Conservation (phyloP, 2,888 invertebrate genomes). For the Vannuccia rotundouncinata region DNA sequence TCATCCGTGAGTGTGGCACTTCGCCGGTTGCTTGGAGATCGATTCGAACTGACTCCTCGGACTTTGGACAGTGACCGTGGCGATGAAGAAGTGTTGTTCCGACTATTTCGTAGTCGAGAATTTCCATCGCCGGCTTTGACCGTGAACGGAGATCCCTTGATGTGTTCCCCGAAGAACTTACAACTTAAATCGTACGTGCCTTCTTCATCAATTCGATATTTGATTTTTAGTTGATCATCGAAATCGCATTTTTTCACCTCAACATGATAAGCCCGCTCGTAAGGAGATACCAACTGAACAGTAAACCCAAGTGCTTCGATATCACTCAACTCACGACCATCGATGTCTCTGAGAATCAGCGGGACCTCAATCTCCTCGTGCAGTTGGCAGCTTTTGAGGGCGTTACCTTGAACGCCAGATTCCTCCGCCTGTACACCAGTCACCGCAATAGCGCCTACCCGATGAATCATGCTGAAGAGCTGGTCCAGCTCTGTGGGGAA, state of each 20-base stretch:
- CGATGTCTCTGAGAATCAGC: neutral
- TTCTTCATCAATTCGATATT: conserved; percentile 41
- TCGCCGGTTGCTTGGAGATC: neutral
- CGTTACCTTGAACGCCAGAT: neutral
- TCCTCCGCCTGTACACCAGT: conserved; percentile 32
- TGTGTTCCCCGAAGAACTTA: conserved; percentile 55
- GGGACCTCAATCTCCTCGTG: neutral
- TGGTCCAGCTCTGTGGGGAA: conserved; percentile 37
- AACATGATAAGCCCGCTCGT: conserved; percentile 13
- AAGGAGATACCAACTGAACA: conserved; percentile 22
- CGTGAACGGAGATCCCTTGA: conserved; percentile 56
- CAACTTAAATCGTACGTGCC: conserved; percentile 55
- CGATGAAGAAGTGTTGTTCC: neutral
- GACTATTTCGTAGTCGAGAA: conserved; percentile 2
- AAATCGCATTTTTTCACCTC: neutral
- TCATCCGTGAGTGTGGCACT: conserved; percentile 51
- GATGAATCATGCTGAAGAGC: conserved; percentile 29
- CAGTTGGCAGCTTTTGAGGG: conserved; percentile 3
- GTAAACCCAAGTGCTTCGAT: neutral
- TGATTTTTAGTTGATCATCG: conserved; percentile 25
- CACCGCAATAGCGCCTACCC: conserved; percentile 28
- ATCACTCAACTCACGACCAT: neutral
- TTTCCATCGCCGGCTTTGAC: conserved; percentile 18
- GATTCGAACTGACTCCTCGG: conserved; percentile 1
- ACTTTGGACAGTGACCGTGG: neutral